Base-by-base conservation (phyloP, 2,113 vertebrate species). In the Zeus faber region DNA sequence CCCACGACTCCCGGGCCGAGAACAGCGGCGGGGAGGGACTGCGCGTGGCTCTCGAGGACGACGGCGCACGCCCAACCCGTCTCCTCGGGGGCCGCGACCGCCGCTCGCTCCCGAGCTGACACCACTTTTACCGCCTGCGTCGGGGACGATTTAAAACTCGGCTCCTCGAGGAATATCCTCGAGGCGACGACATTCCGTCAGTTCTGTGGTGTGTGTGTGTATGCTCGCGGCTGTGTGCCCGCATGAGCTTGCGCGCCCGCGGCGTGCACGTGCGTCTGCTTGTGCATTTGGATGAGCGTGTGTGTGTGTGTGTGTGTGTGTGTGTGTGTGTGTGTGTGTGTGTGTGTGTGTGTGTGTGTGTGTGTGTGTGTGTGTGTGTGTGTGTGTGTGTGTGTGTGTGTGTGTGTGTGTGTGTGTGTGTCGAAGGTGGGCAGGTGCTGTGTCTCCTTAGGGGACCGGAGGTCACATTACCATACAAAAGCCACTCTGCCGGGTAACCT, bases 391-490 rank as follows among this genome's bases (percentile, higher is more conserved):
- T 45, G 10, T 3, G 16, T 10, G 2, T 64, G 76, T 66, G 56
- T 74, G 24, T 50, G 72, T 74, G 35, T 79, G 69, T 54, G 76
- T 77, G 59, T 74, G 47, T 49, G 63, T 60, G 40, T 62, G 69
- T 64, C 65, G 73, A 68, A 59, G 64, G 54, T 49, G 57, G 71
- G 64, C 72, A 85, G 82, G 80, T 78, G 80, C 76, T 70, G 63
- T 58, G 77, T 51, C 79, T 87, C 82, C 77, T 77, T 74, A 47
- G 78, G 77, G 77, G 78, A 80, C 79, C 78, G 70, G 80, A 85
- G 85, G 81, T 88, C 83, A 80, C 78, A 87, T 87, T 85, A 86
- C 61, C 86, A 88, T 85, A 87, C 85, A 82, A 86, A 86, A 87
- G 87, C 81, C 80, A 70, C 77, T 78, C 82, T 79, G 79, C 84